Evolutionary conservation across 2,888 invertebrate genomes (phyloP).

Genomic region (Vesta saturnalis): DNA sequence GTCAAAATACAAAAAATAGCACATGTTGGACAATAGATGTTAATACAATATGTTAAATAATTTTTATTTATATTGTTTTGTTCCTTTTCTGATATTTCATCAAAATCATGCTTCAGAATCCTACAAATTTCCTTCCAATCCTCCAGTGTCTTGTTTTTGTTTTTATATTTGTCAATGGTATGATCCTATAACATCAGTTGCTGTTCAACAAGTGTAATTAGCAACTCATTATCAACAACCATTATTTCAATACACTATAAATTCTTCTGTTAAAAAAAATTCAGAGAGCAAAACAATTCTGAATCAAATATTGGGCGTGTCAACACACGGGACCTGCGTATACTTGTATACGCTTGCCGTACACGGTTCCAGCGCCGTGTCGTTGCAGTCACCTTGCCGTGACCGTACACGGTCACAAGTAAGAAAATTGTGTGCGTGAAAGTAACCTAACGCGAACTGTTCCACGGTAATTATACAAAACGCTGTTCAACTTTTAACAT

Average conservation of each 20-base stretch:
- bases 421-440: too few relatives aligned
- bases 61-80: not conserved
- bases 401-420: too few relatives aligned
- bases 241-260: not conserved
- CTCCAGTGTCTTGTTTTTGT: not conserved
- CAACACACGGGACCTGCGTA: too few relatives aligned
- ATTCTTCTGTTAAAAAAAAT: too few relatives aligned
- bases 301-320: too few relatives aligned
- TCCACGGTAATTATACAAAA: too few relatives aligned
- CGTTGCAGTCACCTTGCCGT: too few relatives aligned
- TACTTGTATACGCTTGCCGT: too few relatives aligned
- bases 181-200: not conserved
- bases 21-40: not conserved
- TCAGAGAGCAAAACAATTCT: too few relatives aligned
- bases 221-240: not conserved
- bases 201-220: constrained; percentile 5
- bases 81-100: not conserved
- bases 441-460: too few relatives aligned
- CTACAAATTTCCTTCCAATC: not conserved
- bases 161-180: not conserved
- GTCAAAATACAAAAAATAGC: not conserved
- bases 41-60: not conserved
- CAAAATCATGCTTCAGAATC: not conserved
- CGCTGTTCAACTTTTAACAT: too few relatives aligned
- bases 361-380: too few relatives aligned